Evolutionary conservation across 2,113 vertebrate genomes (phyloP).

Genomic region (Lepisosteus oculatus): DNA sequence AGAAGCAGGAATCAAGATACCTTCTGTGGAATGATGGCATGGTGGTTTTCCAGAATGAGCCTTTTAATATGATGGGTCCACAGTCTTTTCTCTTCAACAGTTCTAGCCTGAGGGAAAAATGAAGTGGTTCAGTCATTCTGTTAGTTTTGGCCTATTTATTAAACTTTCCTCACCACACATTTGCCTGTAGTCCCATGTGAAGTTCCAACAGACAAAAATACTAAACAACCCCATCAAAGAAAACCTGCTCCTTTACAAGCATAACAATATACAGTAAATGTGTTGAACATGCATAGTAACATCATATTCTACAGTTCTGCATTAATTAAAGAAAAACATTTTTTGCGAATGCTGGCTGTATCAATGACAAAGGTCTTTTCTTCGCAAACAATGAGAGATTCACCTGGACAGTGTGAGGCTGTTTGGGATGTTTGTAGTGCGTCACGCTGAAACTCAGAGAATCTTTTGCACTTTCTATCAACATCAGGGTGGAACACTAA

Average conservation of each 20-base stretch:
- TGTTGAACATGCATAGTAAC: too few species aligned
- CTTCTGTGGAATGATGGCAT: slow-evolving; percentile 85
- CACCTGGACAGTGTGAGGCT: slow-evolving; percentile 91
- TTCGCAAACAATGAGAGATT: slow-evolving; percentile 16
- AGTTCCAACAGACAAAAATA: too few species aligned
- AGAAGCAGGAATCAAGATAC: slow-evolving; percentile 42
- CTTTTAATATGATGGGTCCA: slow-evolving; percentile 96
- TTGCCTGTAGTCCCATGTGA: too few species aligned
- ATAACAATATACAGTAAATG: too few species aligned
- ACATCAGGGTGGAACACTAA: slow-evolving; percentile 91
- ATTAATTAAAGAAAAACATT: too few species aligned
- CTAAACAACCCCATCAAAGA: too few species aligned
- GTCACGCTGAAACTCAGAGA: slow-evolving; percentile 89
- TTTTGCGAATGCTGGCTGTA: too few species aligned
- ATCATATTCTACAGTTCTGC: too few species aligned
- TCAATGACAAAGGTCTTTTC: neutral
- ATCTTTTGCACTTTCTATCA: slow-evolving; percentile 89
- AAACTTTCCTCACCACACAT: too few species aligned
- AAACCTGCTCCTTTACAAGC: too few species aligned
- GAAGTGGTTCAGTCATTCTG: neutral
- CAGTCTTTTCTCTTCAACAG: slow-evolving; percentile 81
- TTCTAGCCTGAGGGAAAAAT: slow-evolving; percentile 71
- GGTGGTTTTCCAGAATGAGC: slow-evolving; percentile 94
- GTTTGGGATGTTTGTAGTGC: slow-evolving; percentile 90
- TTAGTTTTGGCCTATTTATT: too few species aligned